These are phyloP conservation scores for Hephaestus fuliginosus DNA, from an alignment of 2,797 vertebrate genomes.

Conservation along the genomic window DNA sequence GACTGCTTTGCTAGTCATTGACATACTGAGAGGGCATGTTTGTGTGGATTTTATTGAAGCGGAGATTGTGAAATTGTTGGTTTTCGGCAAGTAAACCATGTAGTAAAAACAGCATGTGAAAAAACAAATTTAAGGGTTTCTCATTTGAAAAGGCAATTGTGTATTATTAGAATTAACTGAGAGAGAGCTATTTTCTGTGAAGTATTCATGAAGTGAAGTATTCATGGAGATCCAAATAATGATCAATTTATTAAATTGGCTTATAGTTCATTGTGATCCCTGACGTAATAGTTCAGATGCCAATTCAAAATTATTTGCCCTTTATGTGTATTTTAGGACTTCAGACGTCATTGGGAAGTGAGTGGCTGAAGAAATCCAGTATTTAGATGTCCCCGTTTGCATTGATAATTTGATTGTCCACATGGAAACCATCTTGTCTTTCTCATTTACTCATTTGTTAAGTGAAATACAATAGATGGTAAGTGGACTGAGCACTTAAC, in stretches of 20 bases:
- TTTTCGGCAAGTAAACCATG: background rate
- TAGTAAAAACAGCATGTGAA: background rate
- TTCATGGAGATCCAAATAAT: constrained; percentile 16
- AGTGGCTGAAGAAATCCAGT: constrained; percentile 1
- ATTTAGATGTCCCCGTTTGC: constrained; percentile 4
- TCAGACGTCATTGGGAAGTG: constrained; percentile 21
- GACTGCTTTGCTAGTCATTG: constrained; percentile 51
- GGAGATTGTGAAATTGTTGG: background rate
- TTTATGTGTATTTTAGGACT: constrained; percentile 26
- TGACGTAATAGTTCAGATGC: constrained; percentile 17
- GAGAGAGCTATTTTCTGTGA: background rate
- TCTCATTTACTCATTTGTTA: constrained; percentile 46
- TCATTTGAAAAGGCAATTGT: constrained; percentile 6
- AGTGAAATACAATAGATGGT: constrained; percentile 48
- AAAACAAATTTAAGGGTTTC: background rate
- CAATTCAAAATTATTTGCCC: background rate
- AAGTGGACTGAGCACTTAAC: constrained; percentile 45
- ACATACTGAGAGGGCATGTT: constrained; percentile 51
- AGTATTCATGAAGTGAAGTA: constrained; percentile 4
- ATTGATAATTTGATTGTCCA: constrained; percentile 29
- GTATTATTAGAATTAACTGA: background rate
- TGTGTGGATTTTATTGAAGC: constrained; percentile 19
- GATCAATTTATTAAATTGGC: background rate
- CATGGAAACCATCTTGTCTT: constrained; percentile 27
- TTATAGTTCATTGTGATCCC: constrained; percentile 19